These are phyloP conservation scores for Hirudinaria manillensis DNA, from an alignment of 2,888 invertebrate species.

Conservation along the genomic window DNA sequence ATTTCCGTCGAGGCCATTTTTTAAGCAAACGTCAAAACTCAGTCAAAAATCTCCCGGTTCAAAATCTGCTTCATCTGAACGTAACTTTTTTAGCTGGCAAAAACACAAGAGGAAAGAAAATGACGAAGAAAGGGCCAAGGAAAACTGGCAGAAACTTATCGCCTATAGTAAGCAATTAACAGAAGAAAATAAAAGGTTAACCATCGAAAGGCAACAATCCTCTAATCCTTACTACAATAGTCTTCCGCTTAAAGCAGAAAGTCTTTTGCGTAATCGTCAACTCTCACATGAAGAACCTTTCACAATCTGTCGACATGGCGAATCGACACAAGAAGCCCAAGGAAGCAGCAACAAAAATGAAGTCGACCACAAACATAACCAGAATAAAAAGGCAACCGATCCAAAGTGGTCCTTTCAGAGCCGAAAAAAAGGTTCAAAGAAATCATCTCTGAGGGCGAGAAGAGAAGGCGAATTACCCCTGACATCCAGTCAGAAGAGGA, in stretches of 20 bases:
- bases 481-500: neutral
- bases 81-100: slow-evolving; percentile 9
- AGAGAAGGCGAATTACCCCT: neutral
- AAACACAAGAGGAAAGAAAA: neutral
- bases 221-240: neutral
- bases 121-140: neutral
- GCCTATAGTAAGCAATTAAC: slow-evolving; percentile 15
- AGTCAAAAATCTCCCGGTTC: neutral
- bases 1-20: too few species aligned
- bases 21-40: neutral
- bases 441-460: neutral
- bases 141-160: slow-evolving; percentile 27
- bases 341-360: too few species aligned
- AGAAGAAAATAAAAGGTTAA: neutral
- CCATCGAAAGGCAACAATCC: neutral
- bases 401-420: neutral
- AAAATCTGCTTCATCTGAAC: neutral
- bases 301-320: neutral
- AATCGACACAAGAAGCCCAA: too few species aligned
- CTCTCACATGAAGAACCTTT: neutral
- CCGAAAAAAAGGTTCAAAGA: neutral
- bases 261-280: neutral
- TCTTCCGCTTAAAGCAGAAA: neutral
- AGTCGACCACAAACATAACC: neutral
- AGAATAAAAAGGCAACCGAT: neutral